Evolutionary conservation across 2,797 vertebrate species (phyloP), one percentile per base, ranked within the genome.

Genomic region (Myoxocephalus aenaeus): DNA sequence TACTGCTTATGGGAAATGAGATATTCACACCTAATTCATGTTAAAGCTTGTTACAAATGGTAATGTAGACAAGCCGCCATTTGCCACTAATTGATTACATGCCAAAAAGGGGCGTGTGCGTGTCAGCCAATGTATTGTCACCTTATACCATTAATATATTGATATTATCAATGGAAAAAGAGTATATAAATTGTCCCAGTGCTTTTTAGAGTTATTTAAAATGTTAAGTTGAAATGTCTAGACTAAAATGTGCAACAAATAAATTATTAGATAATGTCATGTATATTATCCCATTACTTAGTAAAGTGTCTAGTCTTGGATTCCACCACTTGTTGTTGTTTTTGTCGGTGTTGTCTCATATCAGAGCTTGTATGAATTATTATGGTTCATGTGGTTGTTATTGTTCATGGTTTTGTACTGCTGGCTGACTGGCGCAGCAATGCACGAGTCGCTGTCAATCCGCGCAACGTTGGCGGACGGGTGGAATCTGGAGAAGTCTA

Each of bases 241-340:
- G 12, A 27, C 48, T 51, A n/a, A 51, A 53, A 53, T 59, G 18
- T 36, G 57, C 17, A 20, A 38, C 13, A 59, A 38, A 59, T 59
- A 13, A 36, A 38, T 36, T 4, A 57, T 14, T 36, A 38, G 18
- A 59, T 12, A 59, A 36, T 38, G 12, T 7, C 34, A n/a, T 57
- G 25, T 22, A 54, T 15, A 54, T 15, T 7, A 54, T 54, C 22
- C 25, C 22, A 57, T 17, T 17, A 57, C 7, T 32, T 9, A 17
- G 15, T 57, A 59, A 38, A 20, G 20, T 36, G 15, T 15, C 27
- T 56, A 56, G 18, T 59, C 57, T 74, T 65, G 75, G 13, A 84
- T 81, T 67, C 75, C 75, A 71, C 63, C 86, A 92, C 90, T 92
- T 94, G 87, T 93, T 94, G 54, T 57, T 18, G 53, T 27, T 6